Evolutionary conservation across 2,888 invertebrate genomes (phyloP), one percentile per base, ranked within the genome.

Genomic region (Nephrotoma flavescens): DNA sequence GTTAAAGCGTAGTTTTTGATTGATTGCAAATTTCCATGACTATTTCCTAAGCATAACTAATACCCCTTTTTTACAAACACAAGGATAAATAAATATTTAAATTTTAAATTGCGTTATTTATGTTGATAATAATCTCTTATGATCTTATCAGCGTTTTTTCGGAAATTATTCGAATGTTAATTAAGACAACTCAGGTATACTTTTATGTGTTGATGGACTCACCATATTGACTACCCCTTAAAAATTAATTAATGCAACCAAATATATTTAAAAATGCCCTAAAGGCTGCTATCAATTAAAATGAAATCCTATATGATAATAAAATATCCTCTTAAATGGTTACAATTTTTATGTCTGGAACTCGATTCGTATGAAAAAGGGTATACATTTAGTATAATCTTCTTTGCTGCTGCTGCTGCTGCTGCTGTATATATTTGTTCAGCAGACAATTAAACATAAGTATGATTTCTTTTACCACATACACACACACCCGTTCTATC

Each of bases 391-490:
- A 2, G n/a, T 19, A 57, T 57, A 57, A 19, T 19, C 6, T 31
- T 71, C 71, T 31, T 71, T 71, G 71, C 71, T 71, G 71, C 31
- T 71, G 71, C 6, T 31, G 6, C 31, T 47, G 47, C n/a, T 47
- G n/a, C 47, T 11, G 11, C n/a, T 47, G n/a, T 47, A n/a, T 84
- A n/a, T 84, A 84, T 84, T 15, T 84, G 0, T 84, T 84, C 41
- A 84, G 84, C 84, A 84, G 84, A 84, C 84, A 84, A 84, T 84
- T 84, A 84, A 84, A 84, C 84, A 84, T 42, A 84, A 84, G 84
- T 84, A 84, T 41, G 84, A 84, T 84, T 84, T 84, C 84, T 42
- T 84, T 84, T 41, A 42, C 84, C 42, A 84, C 42, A 84, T 3
- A 42, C 15, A 57, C 52, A 71, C 71, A 71, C 31, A 71, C 6